These are phyloP conservation scores for Pogona vitticeps DNA, from an alignment of 2,113 vertebrate genomes.

Conservation along the genomic window DNA sequence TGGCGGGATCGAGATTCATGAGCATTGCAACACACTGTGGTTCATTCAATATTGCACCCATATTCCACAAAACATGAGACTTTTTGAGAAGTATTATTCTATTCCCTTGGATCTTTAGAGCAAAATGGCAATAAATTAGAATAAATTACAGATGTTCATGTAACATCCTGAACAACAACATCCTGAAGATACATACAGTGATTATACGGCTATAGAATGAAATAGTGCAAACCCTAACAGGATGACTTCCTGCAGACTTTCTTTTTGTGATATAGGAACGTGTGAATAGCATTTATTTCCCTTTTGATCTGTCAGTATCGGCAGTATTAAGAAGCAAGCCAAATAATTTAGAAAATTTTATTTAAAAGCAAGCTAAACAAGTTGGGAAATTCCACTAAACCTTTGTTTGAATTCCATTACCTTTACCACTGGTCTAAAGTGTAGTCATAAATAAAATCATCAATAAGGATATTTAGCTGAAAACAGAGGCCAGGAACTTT, in stretches of 20 bases:
- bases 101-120: too few relatives aligned
- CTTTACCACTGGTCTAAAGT: background rate
- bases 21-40: background rate
- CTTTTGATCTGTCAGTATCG: background rate
- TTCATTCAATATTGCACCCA: background rate
- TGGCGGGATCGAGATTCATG: background rate
- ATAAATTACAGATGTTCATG: background rate
- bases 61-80: too few relatives aligned
- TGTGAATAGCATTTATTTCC: background rate
- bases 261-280: background rate
- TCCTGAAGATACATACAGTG: background rate
- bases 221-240: background rate
- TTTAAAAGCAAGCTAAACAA: background rate
- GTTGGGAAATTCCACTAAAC: background rate
- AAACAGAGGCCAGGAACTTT: background rate
- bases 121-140: background rate
- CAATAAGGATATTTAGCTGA: background rate
- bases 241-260: background rate
- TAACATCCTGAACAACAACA: background rate
- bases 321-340: background rate
- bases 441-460: background rate
- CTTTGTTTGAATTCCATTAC: background rate
- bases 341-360: background rate
- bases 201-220: background rate
- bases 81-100: background rate